phyloP scores from a whole-genome alignment of 2,113 vertebrate genomes.

The Capreolus pygargus region DNA sequence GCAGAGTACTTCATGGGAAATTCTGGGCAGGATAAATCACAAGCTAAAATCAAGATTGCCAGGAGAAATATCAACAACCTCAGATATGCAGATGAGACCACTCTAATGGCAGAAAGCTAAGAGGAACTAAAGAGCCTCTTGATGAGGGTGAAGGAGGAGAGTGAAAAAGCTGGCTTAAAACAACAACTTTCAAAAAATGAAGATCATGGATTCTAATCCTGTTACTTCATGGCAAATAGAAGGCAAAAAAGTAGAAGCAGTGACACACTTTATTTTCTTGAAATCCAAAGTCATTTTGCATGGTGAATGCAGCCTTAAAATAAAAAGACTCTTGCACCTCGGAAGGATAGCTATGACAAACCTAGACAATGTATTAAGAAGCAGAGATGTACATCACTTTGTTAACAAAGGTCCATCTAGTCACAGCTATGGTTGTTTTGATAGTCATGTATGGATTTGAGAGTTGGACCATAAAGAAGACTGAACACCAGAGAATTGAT shows the following conservation, averaged over 20 bases:
- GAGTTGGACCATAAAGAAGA: background rate
- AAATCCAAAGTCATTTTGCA: background rate
- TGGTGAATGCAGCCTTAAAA: background rate
- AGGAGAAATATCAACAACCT: background rate
- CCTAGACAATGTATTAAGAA: background rate
- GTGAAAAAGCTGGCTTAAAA: background rate
- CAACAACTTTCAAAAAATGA: background rate
- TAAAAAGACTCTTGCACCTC: accelerated
- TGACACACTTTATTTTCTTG: background rate
- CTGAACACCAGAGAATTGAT: background rate
- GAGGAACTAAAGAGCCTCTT: background rate
- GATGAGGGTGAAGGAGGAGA: background rate
- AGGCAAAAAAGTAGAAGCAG: background rate
- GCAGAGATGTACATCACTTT: background rate
- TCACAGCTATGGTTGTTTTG: background rate
- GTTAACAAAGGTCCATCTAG: background rate
- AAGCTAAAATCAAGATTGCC: background rate
- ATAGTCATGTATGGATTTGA: background rate
- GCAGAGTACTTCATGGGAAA: background rate
- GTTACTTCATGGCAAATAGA: background rate
- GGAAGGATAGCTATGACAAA: background rate
- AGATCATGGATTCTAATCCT: background rate
- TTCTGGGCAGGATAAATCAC: background rate
- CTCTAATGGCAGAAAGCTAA: background rate
- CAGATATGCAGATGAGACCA: background rate